Base-by-base conservation (phyloP, 2,113 vertebrate genomes). In the Acinonyx jubatus region DNA sequence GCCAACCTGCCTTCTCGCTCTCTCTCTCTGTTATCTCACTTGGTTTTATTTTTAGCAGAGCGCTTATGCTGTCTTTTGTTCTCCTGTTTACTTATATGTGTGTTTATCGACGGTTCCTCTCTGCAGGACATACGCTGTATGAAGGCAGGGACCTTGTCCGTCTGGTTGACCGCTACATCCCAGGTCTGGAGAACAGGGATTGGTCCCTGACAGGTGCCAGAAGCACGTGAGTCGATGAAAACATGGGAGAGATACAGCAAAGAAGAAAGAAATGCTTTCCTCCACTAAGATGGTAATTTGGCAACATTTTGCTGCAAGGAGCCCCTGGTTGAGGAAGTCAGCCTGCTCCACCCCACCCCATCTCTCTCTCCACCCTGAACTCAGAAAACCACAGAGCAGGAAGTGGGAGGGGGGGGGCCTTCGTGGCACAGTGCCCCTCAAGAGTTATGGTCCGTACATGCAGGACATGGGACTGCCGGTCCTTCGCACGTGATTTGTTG, bases 401-500 rank as follows among this genome's bases (percentile, higher is more conserved):
- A 81, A 91, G 48, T 2, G 7, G 29, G 12, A 4, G n/a, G 38
- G 57, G 38, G 3, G 57, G 38, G 3, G 33, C 19, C 29, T 31
- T 8, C 10, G 16, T 38, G 78, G n/a, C 4, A 0, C 21, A 3
- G 3, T 2, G 71, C 21, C 36, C 31, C 12, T 14, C 80, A 88
- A 79, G 65, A 48, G 15, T 13, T 38, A 19, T 25, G 27, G 63
- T 68, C 41, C 38, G 4, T 9, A 48, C 0, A 0, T 48, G 33
- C 4, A 65, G 31, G 36, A 57, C 4, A 1, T 2, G 31, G 45
- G 21, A 13, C 7, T 29, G 9, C 6, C 2, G 12, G 8, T 29
- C 31, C 25, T 1, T 1, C 36, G 8, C 50, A 2, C 0, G 12
- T 5, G n/a, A 65, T 61, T 38, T 66, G 25, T 55, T 21, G 18